phyloP scores from a whole-genome alignment of 2,113 vertebrate species.

The Passer montanus region DNA sequence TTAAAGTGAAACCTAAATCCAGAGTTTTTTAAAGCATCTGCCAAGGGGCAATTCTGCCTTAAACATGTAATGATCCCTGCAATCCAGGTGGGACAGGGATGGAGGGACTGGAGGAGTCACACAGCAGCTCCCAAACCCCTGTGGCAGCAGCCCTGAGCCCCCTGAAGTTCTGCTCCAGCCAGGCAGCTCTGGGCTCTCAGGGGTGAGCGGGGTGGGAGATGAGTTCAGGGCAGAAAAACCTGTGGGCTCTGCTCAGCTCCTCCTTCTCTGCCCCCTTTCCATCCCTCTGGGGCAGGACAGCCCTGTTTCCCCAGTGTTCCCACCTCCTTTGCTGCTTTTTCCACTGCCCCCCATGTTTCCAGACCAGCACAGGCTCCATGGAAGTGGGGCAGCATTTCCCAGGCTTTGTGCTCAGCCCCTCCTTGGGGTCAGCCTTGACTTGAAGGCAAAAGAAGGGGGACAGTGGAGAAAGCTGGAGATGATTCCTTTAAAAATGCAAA shows the following conservation, averaged over 20 bases:
- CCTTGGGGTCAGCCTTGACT: not conserved
- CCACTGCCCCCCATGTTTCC: not conserved
- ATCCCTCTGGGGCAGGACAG: not conserved
- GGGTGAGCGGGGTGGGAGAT: not conserved
- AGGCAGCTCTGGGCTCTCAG: not conserved
- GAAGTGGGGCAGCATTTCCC: not conserved
- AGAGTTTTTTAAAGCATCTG: accelerated
- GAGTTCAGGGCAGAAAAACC: not conserved
- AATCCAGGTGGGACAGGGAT: not conserved
- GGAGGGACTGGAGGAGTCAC: not conserved
- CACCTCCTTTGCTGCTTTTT: not conserved
- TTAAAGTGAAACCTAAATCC: not conserved
- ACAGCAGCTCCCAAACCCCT: accelerated
- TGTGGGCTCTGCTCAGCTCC: not conserved
- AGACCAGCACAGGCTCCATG: not conserved
- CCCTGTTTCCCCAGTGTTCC: accelerated
- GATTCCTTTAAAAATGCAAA: not conserved
- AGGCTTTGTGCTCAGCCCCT: not conserved
- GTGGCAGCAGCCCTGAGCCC: not conserved
- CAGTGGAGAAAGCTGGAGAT: not conserved
- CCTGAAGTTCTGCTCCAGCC: accelerated
- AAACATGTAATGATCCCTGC: not conserved
- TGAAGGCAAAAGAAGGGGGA: too few species aligned
- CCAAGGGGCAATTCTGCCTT: not conserved
- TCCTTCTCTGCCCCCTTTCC: not conserved